These are phyloP conservation scores for Drosophila fulvimacula DNA, from an alignment of 2,888 invertebrate genomes.

Conservation along the genomic window DNA sequence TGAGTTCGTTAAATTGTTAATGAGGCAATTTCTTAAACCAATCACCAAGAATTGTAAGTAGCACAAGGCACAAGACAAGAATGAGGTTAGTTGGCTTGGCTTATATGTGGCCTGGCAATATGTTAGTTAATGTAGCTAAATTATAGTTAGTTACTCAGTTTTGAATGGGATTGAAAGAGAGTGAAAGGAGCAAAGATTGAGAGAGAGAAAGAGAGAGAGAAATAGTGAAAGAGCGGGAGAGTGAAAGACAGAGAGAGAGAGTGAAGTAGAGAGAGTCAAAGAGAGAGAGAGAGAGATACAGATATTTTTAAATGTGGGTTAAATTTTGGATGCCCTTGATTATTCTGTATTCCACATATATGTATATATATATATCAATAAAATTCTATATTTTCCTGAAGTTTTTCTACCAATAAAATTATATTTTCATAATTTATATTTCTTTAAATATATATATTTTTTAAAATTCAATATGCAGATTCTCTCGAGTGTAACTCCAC, in stretches of 20 bases:
- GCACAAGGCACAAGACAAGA: neutral
- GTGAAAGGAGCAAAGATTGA: neutral
- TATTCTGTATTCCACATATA: too few relatives aligned
- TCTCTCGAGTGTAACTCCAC: too few relatives aligned
- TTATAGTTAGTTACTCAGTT: neutral
- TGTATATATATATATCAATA: too few relatives aligned
- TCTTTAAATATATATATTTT: too few relatives aligned
- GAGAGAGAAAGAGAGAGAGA: neutral
- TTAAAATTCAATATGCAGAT: too few relatives aligned
- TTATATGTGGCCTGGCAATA: neutral
- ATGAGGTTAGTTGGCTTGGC: conserved; percentile 2
- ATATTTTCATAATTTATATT: too few relatives aligned
- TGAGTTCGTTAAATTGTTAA: conserved; percentile 74
- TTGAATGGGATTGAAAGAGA: neutral
- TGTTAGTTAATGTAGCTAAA: neutral
- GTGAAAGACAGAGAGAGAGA: neutral
- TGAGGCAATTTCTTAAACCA: conserved; percentile 68
- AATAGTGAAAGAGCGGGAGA: too few relatives aligned
- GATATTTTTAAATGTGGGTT: neutral
- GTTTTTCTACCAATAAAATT: too few relatives aligned
- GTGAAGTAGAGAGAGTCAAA: neutral
- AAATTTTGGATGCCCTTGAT: too few relatives aligned
- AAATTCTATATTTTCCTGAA: too few relatives aligned
- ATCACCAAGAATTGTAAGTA: conserved; percentile 36
- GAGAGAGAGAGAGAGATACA: neutral